Evolutionary conservation across 2,797 vertebrate species (phyloP).

Genomic region (Poecilia wingei): DNA sequence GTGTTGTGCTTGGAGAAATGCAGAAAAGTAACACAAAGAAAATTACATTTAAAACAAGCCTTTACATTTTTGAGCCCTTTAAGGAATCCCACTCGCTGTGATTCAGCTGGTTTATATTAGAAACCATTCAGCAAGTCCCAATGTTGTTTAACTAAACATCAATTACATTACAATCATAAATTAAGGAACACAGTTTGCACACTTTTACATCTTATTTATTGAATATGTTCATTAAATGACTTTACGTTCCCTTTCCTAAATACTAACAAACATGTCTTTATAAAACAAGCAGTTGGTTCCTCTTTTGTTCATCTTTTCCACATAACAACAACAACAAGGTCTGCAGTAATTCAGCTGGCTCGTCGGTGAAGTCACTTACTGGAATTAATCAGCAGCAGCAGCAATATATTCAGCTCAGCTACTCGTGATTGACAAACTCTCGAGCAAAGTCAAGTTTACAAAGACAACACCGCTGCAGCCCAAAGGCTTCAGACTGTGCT

Average conservation of each 20-base stretch:
- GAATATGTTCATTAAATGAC: conserved; percentile 54
- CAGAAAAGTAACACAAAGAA: background rate
- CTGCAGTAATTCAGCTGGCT: conserved; percentile 70
- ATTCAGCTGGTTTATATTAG: conserved; percentile 27
- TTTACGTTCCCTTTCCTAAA: conserved; percentile 41
- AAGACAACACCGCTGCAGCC: conserved; percentile 41
- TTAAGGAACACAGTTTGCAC: conserved; percentile 17
- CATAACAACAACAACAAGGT: conserved; percentile 58
- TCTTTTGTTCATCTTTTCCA: conserved; percentile 47
- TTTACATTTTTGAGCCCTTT: conserved; percentile 3
- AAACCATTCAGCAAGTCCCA: background rate
- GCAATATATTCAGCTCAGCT: conserved; percentile 68
- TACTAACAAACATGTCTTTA: conserved; percentile 53
- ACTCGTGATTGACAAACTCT: conserved; percentile 75
- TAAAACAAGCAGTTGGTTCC: conserved; percentile 63
- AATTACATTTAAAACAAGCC: conserved; percentile 12
- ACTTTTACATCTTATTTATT: conserved; percentile 36
- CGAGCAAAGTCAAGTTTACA: conserved; percentile 75
- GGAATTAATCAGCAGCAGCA: conserved; percentile 76
- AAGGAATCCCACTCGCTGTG: conserved; percentile 4
- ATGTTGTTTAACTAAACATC: conserved; percentile 1
- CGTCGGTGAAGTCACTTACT: conserved; percentile 78
- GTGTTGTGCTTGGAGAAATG: background rate
- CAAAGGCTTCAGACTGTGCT: background rate
- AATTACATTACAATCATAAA: conserved; percentile 11